These are phyloP conservation scores for Rissa tridactyla DNA, from an alignment of 2,113 vertebrate genomes.

Conservation along the genomic window DNA sequence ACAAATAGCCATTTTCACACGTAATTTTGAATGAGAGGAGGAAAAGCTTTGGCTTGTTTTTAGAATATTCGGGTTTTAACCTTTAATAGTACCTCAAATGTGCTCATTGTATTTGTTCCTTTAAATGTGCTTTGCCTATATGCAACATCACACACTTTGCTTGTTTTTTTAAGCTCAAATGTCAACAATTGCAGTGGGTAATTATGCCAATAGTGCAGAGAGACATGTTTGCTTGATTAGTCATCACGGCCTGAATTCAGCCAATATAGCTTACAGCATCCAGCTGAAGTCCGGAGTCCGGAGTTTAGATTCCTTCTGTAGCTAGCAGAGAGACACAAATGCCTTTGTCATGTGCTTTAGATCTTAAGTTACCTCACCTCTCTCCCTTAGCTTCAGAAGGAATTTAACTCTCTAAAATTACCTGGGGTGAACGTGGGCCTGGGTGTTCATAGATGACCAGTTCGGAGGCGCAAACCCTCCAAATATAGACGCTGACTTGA, in stretches of 20 bases:
- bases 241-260: not conserved
- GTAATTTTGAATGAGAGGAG: not conserved
- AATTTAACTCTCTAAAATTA: not conserved
- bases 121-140: not conserved
- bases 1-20: not conserved
- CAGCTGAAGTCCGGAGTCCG: not conserved
- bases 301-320: not conserved
- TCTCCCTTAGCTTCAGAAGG: not conserved
- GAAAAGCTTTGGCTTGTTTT: not conserved
- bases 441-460: not conserved
- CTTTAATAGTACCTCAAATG: not conserved
- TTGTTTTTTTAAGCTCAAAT: constrained; percentile 8
- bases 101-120: not conserved
- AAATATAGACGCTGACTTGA: not conserved
- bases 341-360: not conserved
- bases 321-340: not conserved
- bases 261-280: not conserved
- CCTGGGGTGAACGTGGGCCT: not conserved
- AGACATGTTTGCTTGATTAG: not conserved
- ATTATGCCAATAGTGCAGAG: not conserved
- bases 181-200: not conserved
- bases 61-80: not conserved
- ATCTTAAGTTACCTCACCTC: not conserved
- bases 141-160: not conserved
- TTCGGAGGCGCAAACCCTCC: not conserved